Conservation (phyloP, 2,113 vertebrate genomes). For the Neogobius melanostomus region DNA sequence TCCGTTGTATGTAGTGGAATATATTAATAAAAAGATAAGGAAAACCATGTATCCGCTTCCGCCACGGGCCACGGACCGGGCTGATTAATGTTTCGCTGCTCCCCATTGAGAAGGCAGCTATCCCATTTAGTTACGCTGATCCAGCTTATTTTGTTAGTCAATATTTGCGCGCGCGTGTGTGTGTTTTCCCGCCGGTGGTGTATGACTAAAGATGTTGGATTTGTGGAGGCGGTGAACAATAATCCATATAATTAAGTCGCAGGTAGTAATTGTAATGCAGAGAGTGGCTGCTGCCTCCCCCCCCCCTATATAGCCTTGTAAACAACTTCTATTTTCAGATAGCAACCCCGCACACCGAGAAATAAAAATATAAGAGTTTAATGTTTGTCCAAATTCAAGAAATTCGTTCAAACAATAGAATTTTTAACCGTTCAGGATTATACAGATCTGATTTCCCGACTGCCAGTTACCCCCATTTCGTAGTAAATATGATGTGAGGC, state of each 20-base stretch:
- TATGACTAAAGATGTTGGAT: conserved; percentile 51
- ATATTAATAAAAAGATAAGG: conserved; percentile 66
- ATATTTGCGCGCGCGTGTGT: conserved; percentile 47
- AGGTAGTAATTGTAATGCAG: conserved; percentile 1
- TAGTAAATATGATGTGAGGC: too few species aligned
- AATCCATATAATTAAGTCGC: conserved; percentile 27
- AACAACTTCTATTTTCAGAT: too few species aligned
- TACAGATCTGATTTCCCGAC: too few species aligned
- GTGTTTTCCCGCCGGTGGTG: conserved; percentile 30
- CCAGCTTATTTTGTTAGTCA: conserved; percentile 59
- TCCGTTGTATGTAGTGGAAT: conserved; percentile 57
- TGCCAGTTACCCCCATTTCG: too few species aligned
- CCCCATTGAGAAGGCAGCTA: conserved; percentile 64
- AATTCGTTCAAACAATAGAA: too few species aligned
- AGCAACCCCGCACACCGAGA: too few species aligned
- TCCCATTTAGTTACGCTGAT: conserved; percentile 68
- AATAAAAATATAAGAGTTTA: too few species aligned
- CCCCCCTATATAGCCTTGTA: too few species aligned
- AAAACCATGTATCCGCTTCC: conserved; percentile 52
- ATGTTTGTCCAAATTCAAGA: too few species aligned
- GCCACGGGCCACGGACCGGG: conserved; percentile 29
- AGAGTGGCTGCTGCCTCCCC: conserved; percentile 10
- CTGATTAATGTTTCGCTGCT: conserved; percentile 69
- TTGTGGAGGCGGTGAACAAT: conserved; percentile 44
- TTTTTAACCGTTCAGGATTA: too few species aligned